Base-by-base conservation (phyloP, 2,113 vertebrate species). In the Pterocles burchelli region DNA sequence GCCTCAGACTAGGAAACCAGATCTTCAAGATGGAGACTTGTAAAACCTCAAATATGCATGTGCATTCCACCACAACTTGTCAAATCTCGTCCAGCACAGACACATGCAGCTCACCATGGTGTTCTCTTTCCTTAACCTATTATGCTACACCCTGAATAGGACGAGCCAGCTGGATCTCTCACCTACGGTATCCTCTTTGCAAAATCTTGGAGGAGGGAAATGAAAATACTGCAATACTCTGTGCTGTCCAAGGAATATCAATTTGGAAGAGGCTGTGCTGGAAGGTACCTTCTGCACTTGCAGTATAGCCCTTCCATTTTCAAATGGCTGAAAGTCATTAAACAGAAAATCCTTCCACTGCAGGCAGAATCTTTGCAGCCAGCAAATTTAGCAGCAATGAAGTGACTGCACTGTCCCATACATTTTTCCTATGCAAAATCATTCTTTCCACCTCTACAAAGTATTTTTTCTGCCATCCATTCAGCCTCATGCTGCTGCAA, bases 21-120 rank as follows among this genome's bases (percentile, higher is more conserved):
- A 21, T 70, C 45, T 72, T 92, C 52, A 21, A 33, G 45, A 13
- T 15, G 62, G n/a, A 21, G 21, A 2, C 24, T 9, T 45, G 58
- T 31, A 48, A 76, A 63, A 21, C 24, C 29, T 55, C 1, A 2
- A 38, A 15, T 6, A 17, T 3, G 2, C 0, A 0, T 6, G 11
- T 34, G 41, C 48, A 21, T 62, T 75, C 31, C 55, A 55, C 3
- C 77, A 20, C 11, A 51, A 24, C 38, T 36, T 34, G 29, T 5
- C 80, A 52, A 11, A 9, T 9, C 65, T 13, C 45, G 6, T 17
- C 10, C 31, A 45, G 36, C 49, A 55, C 62, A 12, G 41, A 13
- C 41, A 51, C 8, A 3, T 2, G 7, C 19, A 49, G 17, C 54
- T 73, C 59, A 33, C 29, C 11, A 8, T 24, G 17, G 36, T 3